A percentile compares a stretch with the other conserved stretches of the same genome.
phyloP scores from a whole-genome alignment of 2,888 invertebrate species.

The Proisotoma minuta region DNA sequence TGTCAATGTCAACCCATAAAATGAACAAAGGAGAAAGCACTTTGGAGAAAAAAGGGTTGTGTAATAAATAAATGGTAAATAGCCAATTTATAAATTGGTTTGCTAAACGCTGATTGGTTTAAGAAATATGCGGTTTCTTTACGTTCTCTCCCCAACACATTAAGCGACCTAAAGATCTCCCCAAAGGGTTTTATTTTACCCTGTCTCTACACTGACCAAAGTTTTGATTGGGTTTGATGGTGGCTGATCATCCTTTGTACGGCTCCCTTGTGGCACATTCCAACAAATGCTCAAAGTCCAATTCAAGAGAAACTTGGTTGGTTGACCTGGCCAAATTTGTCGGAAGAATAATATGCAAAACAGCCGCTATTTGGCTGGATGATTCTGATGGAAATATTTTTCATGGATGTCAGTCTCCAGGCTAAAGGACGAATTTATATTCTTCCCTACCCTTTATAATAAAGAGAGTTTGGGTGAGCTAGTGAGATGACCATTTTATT shows the following conservation, averaged over 20 bases:
- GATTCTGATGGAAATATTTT: constrained; percentile 14
- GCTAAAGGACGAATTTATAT: constrained; percentile 8
- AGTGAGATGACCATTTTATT: constrained; percentile 14
- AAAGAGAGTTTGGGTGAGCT: not conserved
- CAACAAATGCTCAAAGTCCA: not conserved
- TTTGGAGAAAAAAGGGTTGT: not conserved
- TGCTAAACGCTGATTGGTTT: not conserved
- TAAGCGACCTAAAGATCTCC: not conserved
- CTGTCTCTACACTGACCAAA: constrained; percentile 9
- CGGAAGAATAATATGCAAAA: constrained; percentile 5
- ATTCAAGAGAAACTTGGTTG: not conserved
- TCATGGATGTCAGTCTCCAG: constrained; percentile 2
- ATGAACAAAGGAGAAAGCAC: not conserved
- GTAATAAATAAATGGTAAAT: not conserved
- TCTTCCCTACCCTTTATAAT: constrained; percentile 4
- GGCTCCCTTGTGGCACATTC: constrained; percentile 14
- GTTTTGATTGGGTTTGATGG: constrained; percentile 18
- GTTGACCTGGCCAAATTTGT: constrained; percentile 3
- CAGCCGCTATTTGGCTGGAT: not conserved
- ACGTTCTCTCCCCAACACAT: not conserved
- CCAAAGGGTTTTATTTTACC: constrained; percentile 3
- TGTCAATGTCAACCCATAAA: not conserved
- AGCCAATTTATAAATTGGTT: constrained; percentile 2
- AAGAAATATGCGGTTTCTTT: constrained; percentile 10
- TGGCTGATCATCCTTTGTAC: constrained; percentile 3